A percentile compares a stretch with the other conserved stretches of the same genome.
phyloP scores from a whole-genome alignment of 2,888 invertebrate species.

The Caenorhabditis zanzibari region DNA sequence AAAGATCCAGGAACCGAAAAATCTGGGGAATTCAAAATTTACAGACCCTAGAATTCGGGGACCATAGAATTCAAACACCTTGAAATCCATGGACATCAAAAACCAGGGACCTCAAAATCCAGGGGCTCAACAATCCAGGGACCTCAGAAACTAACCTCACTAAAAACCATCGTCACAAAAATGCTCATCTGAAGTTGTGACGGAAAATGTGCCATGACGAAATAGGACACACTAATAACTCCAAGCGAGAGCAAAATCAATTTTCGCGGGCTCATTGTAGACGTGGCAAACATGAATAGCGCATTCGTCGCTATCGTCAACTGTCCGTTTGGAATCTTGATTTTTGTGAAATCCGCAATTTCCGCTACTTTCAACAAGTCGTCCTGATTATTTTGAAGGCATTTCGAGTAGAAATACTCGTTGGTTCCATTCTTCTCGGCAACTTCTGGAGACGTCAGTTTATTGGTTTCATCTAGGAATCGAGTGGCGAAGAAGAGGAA shows the following conservation, averaged over 20 bases:
- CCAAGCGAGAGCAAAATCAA: slow-evolving; percentile 15
- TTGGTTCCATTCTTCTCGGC: slow-evolving; percentile 8
- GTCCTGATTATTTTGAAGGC: slow-evolving; percentile 8
- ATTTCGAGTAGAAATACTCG: slow-evolving; percentile 46
- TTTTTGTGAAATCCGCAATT: slow-evolving; percentile 14
- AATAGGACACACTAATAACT: slow-evolving; percentile 18
- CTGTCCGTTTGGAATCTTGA: slow-evolving; percentile 35
- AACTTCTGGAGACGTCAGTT: background rate
- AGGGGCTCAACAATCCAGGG: too few relatives aligned
- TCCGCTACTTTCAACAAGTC: slow-evolving; percentile 27
- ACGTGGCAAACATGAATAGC: slow-evolving; percentile 36
- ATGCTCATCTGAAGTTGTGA: slow-evolving; percentile 42
- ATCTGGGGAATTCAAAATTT: too few relatives aligned
- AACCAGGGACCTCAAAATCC: too few relatives aligned
- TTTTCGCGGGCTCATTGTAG: slow-evolving; percentile 29
- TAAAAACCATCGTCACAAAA: slow-evolving; percentile 27
- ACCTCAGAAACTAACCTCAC: too few relatives aligned
- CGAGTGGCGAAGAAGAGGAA: slow-evolving; percentile 32
- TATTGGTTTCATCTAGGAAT: background rate
- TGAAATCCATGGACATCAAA: too few relatives aligned
- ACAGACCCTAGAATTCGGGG: too few relatives aligned
- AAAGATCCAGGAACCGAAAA: too few relatives aligned
- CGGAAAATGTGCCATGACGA: slow-evolving; percentile 44
- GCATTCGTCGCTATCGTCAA: slow-evolving; percentile 37
- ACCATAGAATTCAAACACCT: too few relatives aligned